phyloP scores from a whole-genome alignment of 2,888 invertebrate species.

The Clitarchus hookeri region DNA sequence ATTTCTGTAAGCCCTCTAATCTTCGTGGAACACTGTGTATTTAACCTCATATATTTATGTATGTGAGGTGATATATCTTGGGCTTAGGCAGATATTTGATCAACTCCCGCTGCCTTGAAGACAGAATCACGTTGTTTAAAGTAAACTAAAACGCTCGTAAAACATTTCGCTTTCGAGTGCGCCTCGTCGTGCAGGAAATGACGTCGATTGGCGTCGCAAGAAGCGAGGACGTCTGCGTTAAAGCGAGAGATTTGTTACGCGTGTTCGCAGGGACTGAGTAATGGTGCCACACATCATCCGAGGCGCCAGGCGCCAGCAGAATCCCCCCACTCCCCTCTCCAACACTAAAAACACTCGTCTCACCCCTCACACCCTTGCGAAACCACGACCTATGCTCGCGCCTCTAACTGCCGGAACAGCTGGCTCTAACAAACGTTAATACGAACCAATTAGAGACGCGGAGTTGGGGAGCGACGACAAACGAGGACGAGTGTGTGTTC shows the following conservation, averaged over 20 bases:
- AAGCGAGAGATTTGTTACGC: background rate
- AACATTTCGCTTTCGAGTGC: background rate
- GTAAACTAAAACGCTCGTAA: background rate
- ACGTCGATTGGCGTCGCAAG: background rate
- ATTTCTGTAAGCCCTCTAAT: too few relatives aligned
- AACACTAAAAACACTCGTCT: background rate
- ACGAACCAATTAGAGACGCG: background rate
- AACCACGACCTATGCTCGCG: background rate
- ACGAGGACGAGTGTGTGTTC: background rate
- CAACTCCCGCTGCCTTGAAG: background rate
- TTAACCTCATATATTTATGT: too few relatives aligned
- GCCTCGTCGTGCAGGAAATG: background rate
- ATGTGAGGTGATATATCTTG: too few relatives aligned
- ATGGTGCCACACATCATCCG: constrained; percentile 6
- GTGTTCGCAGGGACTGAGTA: background rate
- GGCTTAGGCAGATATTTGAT: background rate
- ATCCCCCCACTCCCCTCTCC: background rate
- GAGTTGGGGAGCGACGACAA: background rate
- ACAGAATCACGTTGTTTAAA: background rate
- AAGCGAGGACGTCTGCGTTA: constrained; percentile 1
- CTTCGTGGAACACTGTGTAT: too few relatives aligned
- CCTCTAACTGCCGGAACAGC: background rate
- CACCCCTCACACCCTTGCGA: too few relatives aligned
- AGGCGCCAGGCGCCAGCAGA: background rate
- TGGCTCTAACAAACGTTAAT: background rate